These are phyloP conservation scores for Lepeophtheirus salmonis DNA, from an alignment of 1,140 invertebrate genomes.

Conservation along the genomic window DNA sequence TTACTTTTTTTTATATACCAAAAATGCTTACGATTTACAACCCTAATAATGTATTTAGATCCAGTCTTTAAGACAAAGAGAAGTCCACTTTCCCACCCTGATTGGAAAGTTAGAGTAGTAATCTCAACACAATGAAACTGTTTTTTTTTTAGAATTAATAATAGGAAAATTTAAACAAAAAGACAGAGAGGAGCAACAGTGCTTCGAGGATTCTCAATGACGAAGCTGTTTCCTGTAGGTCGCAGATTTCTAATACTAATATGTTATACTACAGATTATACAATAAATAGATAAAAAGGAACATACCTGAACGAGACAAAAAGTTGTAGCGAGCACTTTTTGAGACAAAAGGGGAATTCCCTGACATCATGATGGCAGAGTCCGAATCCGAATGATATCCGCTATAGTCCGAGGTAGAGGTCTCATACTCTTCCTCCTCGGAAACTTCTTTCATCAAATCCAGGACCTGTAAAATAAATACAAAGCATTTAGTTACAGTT, in stretches of 20 bases:
- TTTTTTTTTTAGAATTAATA: too few species aligned
- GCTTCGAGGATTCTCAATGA: background rate
- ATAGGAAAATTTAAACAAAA: too few species aligned
- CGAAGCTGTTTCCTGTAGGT: background rate
- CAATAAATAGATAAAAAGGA: background rate
- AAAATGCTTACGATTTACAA: too few species aligned
- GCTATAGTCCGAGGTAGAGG: slow-evolving; percentile 36
- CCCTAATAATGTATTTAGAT: too few species aligned
- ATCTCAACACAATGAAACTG: too few species aligned
- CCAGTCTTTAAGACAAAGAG: too few species aligned
- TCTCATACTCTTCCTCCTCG: slow-evolving; percentile 27
- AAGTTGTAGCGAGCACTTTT: slow-evolving; percentile 33
- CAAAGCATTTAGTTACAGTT: background rate
- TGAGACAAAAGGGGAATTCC: slow-evolving; percentile 34
- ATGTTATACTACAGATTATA: too few species aligned
- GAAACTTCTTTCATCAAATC: slow-evolving; percentile 45
- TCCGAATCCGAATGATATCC: slow-evolving; percentile 68
- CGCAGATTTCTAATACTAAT: too few species aligned
- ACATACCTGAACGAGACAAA: slow-evolving; percentile 33
- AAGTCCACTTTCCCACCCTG: too few species aligned
- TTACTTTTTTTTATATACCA: too few species aligned
- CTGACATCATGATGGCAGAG: slow-evolving; percentile 40
- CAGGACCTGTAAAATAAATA: slow-evolving; percentile 39
- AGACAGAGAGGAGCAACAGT: too few species aligned
- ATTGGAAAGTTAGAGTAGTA: too few species aligned